phyloP scores from a whole-genome alignment of 23 tunicate species.

The Ciona savignyi region DNA sequence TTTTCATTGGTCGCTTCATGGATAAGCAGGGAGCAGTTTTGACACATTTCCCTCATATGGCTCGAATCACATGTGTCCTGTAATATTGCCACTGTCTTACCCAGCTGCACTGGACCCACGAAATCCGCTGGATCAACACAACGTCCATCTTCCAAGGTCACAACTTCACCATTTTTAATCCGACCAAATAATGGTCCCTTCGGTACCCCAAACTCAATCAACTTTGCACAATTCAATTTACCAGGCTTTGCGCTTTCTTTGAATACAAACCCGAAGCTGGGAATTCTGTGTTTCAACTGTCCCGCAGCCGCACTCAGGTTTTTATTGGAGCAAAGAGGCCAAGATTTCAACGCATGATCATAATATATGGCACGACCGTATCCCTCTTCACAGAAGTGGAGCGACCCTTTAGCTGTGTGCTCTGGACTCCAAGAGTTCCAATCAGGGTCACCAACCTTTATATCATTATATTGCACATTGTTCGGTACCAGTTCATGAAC shows the following conservation, averaged over 20 bases:
- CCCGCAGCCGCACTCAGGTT: conserved; percentile 59
- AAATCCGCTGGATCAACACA: conserved; percentile 43
- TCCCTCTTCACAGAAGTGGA: conserved; percentile 52
- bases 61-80: conserved; percentile 93
- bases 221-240: conserved; percentile 51
- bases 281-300: conserved; percentile 64
- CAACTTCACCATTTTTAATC: conserved; percentile 67
- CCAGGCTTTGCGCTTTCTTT: conserved; percentile 63
- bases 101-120: conserved; percentile 77
- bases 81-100: conserved; percentile 76
- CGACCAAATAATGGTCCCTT: conserved; percentile 76
- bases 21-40: conserved; percentile 49
- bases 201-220: conserved; percentile 61
- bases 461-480: conserved; percentile 24
- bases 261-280: conserved; percentile 88
- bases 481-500: conserved; percentile 86
- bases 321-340: conserved; percentile 43
- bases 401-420: conserved; percentile 50
- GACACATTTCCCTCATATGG: conserved; percentile 57
- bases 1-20: conserved; percentile 92
- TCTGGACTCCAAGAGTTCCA: conserved; percentile 65
- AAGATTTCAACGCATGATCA: conserved; percentile 24
- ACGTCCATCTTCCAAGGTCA: conserved; percentile 65
- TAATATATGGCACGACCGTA: conserved; percentile 62
- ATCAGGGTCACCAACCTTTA: conserved; percentile 35